phyloP scores from a whole-genome alignment of 1,140 invertebrate genomes.

The Atta colombica region DNA sequence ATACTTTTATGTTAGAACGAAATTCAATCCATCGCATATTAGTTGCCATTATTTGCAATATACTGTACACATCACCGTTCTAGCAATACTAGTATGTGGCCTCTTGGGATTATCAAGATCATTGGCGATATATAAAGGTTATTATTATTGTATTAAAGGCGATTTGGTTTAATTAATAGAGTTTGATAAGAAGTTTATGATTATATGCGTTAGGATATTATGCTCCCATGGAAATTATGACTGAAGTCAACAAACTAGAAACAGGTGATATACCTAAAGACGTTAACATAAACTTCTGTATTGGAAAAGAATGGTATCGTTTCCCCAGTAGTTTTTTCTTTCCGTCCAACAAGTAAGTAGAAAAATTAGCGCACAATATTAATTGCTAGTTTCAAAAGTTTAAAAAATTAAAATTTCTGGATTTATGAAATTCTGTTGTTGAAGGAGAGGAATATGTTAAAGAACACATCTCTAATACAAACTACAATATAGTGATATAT shows the following conservation, averaged over 20 bases:
- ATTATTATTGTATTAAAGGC: background rate
- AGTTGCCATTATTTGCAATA: constrained; percentile 91
- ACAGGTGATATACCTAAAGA: constrained; percentile 86
- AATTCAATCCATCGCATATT: constrained; percentile 83
- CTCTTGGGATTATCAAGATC: constrained; percentile 83
- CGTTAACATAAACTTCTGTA: constrained; percentile 93
- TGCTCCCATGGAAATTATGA: constrained; percentile 96
- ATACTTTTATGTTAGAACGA: constrained; percentile 89
- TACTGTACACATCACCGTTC: constrained; percentile 90
- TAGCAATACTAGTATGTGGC: constrained; percentile 87
- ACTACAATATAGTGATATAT: background rate
- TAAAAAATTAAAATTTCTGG: background rate
- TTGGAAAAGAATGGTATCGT: constrained; percentile 99
- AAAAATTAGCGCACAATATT: constrained; percentile 8
- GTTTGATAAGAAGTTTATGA: constrained; percentile 42
- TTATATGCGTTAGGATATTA: constrained; percentile 90
- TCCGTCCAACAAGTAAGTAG: constrained; percentile 89
- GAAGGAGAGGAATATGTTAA: background rate
- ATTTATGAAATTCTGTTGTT: background rate
- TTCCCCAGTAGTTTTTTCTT: constrained; percentile 98
- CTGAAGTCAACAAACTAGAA: constrained; percentile 91
- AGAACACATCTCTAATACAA: background rate
- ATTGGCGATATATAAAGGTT: constrained; percentile 86
- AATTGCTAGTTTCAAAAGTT: background rate
- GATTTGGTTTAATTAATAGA: constrained; percentile 34